Evolutionary conservation across 2,113 vertebrate genomes (phyloP), one percentile per base, ranked within the genome.

Genomic region (Chauna torquata): DNA sequence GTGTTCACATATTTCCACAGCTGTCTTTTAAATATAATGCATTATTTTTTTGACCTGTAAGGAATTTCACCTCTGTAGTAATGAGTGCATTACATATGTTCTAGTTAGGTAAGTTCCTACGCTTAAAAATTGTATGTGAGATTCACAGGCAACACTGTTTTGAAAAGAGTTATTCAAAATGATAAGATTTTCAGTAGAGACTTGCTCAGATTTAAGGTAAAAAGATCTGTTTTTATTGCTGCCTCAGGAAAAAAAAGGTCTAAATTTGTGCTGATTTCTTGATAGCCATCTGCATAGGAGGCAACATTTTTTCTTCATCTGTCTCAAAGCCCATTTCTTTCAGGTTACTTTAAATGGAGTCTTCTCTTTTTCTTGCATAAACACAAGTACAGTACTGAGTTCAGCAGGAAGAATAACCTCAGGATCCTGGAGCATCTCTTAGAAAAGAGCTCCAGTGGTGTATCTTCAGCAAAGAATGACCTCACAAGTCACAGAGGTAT

Each of bases 11-110:
- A 90, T 88, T 95, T 95, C 92, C 58, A 83, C n/a, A 64, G 65
- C 88, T 96, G 82, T 86, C 70, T 95, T 86, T 95, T 90, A 92
- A 94, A 82, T 80, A 90, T 62, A 93, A 90, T 61, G 49, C 52
- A 49, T 76, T 87, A 20, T 59, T 78, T 85, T 70, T 70, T 70
- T 50, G 44, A 82, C 82, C 79, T 81, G 58, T 69, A 80, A 85
- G 62, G 62, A 95, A 86, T 83, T 90, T 66, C 58, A 52, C 47
- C 80, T 88, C 79, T 88, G 7, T 57, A 61, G 36, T 78, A 85
- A 86, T 49, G 50, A 84, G 23, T 40, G 28, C 45, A 65, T 81
- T 86, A 86, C 40, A 44, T 70, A 27, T 19, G 59, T 86, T 81
- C 34, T 78, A 27, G 20, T 88, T 71, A 71, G 82, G 64, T 62